phyloP scores from a whole-genome alignment of 2,113 vertebrate species.

The Cranoglanis bouderius region DNA sequence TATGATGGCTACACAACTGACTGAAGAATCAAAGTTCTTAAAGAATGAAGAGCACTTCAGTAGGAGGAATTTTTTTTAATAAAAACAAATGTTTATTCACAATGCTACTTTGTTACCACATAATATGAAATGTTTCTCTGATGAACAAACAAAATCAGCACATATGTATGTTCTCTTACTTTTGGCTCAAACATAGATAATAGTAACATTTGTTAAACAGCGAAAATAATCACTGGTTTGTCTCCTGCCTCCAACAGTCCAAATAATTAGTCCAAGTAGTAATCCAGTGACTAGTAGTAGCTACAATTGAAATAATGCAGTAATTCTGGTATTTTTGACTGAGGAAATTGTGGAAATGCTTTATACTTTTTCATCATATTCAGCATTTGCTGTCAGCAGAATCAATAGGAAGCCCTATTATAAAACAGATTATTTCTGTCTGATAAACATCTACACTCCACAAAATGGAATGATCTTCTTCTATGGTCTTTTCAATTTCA shows the following conservation, averaged over 20 bases:
- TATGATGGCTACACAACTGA: no score
- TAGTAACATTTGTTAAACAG: not conserved
- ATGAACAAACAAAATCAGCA: no score
- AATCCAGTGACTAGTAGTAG: not conserved
- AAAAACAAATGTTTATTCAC: no score
- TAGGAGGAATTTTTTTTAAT: no score
- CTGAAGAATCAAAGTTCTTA: not conserved
- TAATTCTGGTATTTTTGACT: not conserved
- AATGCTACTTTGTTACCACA: not conserved
- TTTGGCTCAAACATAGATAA: not conserved
- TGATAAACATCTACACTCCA: slow-evolving; percentile 10
- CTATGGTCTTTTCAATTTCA: slow-evolving; percentile 36
- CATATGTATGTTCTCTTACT: not conserved
- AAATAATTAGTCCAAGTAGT: not conserved
- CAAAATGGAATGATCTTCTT: slow-evolving; percentile 24
- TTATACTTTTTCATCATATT: not conserved
- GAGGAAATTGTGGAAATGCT: not conserved
- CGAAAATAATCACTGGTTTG: not conserved
- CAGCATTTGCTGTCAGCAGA: not conserved
- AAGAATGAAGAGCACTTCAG: not conserved
- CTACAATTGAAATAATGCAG: not conserved
- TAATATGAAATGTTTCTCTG: no score
- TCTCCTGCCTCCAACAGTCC: not conserved
- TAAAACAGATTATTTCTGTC: not conserved
- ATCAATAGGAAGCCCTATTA: not conserved